phyloP scores from a whole-genome alignment of 2,797 vertebrate species.

The Cephalopachus bancanus region DNA sequence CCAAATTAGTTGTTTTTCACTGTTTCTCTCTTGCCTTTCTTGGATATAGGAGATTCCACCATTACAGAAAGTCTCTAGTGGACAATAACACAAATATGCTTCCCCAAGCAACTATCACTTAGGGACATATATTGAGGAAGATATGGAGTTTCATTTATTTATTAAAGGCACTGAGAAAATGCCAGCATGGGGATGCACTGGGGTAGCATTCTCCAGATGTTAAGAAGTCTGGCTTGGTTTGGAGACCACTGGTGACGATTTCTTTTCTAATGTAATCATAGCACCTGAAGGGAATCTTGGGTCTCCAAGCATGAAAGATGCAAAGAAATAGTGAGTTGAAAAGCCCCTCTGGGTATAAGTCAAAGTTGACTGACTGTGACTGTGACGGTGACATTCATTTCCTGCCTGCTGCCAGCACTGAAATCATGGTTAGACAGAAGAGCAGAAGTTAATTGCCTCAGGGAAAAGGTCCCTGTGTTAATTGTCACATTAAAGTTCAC shows the following conservation, averaged over 20 bases:
- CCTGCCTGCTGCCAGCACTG: slow-evolving; percentile 64
- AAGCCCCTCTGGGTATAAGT: slow-evolving; percentile 55
- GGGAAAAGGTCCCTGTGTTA: slow-evolving; percentile 74
- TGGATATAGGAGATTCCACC: not conserved
- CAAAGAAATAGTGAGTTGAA: slow-evolving; percentile 56
- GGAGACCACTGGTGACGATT: not conserved
- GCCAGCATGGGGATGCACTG: not conserved
- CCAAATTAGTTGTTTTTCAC: slow-evolving; percentile 3
- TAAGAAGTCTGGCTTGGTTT: slow-evolving; percentile 61
- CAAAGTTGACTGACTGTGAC: slow-evolving; percentile 68
- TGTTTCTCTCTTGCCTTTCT: slow-evolving; percentile 31
- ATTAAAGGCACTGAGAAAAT: slow-evolving; percentile 38
- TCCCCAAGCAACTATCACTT: not conserved
- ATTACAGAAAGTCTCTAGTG: not conserved
- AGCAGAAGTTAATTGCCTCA: slow-evolving; percentile 85
- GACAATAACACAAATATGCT: not conserved
- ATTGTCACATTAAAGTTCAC: slow-evolving; percentile 79
- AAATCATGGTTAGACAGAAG: slow-evolving; percentile 67
- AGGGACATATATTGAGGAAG: not conserved
- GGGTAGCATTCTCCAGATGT: slow-evolving; percentile 64
- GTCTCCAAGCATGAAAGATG: slow-evolving; percentile 63
- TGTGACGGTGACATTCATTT: slow-evolving; percentile 83
- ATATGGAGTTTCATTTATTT: slow-evolving; percentile 7
- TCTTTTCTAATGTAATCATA: slow-evolving; percentile 59
- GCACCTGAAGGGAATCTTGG: slow-evolving; percentile 64